Evolutionary conservation across 2,797 vertebrate species (phyloP).

Genomic region (Lepus townsendii): DNA sequence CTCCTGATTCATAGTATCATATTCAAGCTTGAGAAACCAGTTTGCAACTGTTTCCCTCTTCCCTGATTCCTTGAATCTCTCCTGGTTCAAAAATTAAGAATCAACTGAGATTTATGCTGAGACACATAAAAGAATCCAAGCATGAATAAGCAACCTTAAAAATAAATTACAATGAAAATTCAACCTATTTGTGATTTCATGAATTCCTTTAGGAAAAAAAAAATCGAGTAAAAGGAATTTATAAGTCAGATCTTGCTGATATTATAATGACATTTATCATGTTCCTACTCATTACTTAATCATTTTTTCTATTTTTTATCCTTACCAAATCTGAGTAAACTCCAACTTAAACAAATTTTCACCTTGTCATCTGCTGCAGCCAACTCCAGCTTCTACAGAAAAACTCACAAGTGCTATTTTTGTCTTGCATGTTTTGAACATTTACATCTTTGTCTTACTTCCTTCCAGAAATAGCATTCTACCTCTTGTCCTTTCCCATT

Average conservation of each 20-base stretch:
- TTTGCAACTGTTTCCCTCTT: background rate
- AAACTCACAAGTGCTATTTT: background rate
- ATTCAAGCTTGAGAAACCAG: background rate
- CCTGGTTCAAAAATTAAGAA: background rate
- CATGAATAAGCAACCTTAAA: too few relatives aligned
- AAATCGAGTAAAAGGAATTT: background rate
- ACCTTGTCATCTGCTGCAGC: background rate
- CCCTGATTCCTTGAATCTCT: background rate
- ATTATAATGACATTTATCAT: background rate
- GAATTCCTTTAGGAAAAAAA: background rate
- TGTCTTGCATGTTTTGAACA: background rate
- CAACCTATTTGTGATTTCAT: background rate
- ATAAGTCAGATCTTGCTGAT: background rate
- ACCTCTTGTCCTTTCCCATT: background rate
- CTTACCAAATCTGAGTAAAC: background rate
- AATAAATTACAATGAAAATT: background rate
- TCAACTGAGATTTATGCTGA: background rate
- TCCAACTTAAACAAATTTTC: slow-evolving; percentile 30
- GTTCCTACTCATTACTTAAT: background rate
- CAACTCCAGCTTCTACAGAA: background rate
- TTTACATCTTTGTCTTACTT: background rate
- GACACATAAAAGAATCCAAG: background rate
- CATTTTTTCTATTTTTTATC: background rate
- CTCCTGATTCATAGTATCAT: background rate
- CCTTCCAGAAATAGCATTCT: slow-evolving; percentile 3